These are phyloP conservation scores for Pachycephus smyrnensis DNA, from an alignment of 2,888 invertebrate genomes.

Conservation along the genomic window DNA sequence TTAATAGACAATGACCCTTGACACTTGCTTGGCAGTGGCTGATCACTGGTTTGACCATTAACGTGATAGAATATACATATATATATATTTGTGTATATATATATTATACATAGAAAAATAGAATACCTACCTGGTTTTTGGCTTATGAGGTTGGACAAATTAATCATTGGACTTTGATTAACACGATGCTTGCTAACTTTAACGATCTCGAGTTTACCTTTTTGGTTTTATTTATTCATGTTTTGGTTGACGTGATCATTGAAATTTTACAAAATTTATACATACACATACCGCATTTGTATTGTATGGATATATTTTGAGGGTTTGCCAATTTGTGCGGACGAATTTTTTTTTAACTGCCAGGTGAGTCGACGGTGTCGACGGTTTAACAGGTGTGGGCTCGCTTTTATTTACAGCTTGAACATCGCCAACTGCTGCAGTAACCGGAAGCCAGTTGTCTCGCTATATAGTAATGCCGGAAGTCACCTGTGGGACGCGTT, in stretches of 20 bases:
- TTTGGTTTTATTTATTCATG: not conserved
- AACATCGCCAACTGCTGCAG: constrained; percentile 42
- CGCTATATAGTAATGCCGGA: constrained; percentile 20
- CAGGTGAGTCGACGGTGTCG: constrained; percentile 8
- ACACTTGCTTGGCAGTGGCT: constrained; percentile 56
- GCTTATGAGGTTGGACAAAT: not conserved
- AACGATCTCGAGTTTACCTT: not conserved
- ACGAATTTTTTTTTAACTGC: not conserved
- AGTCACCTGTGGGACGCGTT: not conserved
- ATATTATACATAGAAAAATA: too few relatives aligned
- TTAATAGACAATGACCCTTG: constrained; percentile 21
- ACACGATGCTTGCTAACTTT: not conserved
- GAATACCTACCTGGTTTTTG: not conserved
- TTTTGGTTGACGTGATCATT: not conserved
- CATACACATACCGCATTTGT: constrained; percentile 27
- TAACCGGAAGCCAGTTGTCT: constrained; percentile 44
- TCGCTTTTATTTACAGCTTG: constrained; percentile 58
- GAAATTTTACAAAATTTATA: constrained; percentile 6
- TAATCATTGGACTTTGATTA: not conserved
- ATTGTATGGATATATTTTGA: not conserved
- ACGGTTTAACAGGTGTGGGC: constrained; percentile 57
- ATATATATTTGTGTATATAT: too few relatives aligned
- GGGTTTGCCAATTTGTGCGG: not conserved
- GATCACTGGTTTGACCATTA: not conserved
- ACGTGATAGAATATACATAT: not conserved